Evolutionary conservation across 2,113 vertebrate species (phyloP), one percentile per base, ranked within the genome.

Genomic region (Percopsis transmontana): DNA sequence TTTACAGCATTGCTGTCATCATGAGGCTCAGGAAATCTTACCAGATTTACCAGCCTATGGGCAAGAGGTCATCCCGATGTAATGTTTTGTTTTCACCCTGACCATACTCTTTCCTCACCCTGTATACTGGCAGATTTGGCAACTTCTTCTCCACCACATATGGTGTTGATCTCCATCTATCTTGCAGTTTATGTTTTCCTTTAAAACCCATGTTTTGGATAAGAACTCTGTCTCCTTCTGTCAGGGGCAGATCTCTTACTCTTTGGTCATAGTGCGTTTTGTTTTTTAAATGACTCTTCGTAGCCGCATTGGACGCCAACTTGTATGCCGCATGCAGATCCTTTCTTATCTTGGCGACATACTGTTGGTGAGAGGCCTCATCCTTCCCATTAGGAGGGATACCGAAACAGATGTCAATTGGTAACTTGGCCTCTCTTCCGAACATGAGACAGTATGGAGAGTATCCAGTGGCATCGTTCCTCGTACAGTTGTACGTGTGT

Each of bases 401-500:
- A 45, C 42, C 42, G 11, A 45, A 45, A 16, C 42, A 45, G 42
- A 45, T 14, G 11, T 45, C 42, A 45, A 45, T 16, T 8, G 2
- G 42, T 16, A 45, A 14, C 42, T 10, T 45, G 11, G 42, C 6
- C 11, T 16, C 42, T 16, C 15, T 45, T 16, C 42, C 15, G 11
- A 12, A 45, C 42, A 45, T 45, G 12, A 45, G 11, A 16, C 42
- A 45, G 15, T 45, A 45, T 1, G 42, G 42, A 12, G 42, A 9
- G 42, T 45, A 45, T 45, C 42, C 5, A 1, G 42, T 45, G 3
- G 42, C 8, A 13, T 50, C 47, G 5, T 50, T 50, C n/a, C n/a
- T 50, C 4, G 47, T 50, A 50, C 47, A 50, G 47, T 50, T 50
- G 47, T 50, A 50, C n/a, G 47, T 15, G n/a, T 50, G 47, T 18